A percentile compares a stretch with the other conserved stretches of the same genome.
Evolutionary conservation across 2,888 invertebrate species (phyloP).

Genomic region (Agriopis leucophaearia): DNA sequence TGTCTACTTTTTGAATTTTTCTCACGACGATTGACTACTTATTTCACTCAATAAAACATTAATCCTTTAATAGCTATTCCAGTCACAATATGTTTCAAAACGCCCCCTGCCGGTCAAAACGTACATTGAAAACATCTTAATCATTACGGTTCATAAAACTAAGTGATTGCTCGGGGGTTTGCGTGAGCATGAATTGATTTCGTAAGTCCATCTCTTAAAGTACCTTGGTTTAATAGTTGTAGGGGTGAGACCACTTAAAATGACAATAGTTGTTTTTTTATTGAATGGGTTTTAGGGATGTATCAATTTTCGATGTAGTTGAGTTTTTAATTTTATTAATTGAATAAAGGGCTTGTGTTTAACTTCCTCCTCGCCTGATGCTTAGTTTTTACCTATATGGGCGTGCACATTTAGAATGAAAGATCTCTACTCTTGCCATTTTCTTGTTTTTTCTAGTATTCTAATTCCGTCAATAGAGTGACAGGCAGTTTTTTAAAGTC

Average conservation of each 20-base stretch:
- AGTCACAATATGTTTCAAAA: slow-evolving; percentile 80
- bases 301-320: slow-evolving; percentile 3
- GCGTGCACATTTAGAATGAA: no score
- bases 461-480: no score
- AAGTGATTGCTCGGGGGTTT: slow-evolving; percentile 83
- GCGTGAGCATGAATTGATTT: slow-evolving; percentile 82
- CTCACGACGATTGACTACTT: slow-evolving; percentile 35
- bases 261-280: slow-evolving; percentile 43
- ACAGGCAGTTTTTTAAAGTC: no score
- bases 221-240: slow-evolving; percentile 60
- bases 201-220: slow-evolving; percentile 76
- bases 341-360: no score
- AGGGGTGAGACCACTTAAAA: slow-evolving; percentile 51
- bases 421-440: no score
- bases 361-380: no score
- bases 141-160: slow-evolving; percentile 85
- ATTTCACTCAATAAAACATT: slow-evolving; percentile 46
- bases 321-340: background rate
- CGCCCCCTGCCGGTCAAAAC: slow-evolving; percentile 67
- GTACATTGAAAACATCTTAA: slow-evolving; percentile 80
- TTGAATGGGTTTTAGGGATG: slow-evolving; percentile 29
- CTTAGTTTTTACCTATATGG: no score
- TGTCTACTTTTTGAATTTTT: slow-evolving; percentile 43
- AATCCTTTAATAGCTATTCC: slow-evolving; percentile 82
- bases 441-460: no score